Base-by-base conservation (phyloP, 2,113 vertebrate genomes). In the Amazona vittata region DNA sequence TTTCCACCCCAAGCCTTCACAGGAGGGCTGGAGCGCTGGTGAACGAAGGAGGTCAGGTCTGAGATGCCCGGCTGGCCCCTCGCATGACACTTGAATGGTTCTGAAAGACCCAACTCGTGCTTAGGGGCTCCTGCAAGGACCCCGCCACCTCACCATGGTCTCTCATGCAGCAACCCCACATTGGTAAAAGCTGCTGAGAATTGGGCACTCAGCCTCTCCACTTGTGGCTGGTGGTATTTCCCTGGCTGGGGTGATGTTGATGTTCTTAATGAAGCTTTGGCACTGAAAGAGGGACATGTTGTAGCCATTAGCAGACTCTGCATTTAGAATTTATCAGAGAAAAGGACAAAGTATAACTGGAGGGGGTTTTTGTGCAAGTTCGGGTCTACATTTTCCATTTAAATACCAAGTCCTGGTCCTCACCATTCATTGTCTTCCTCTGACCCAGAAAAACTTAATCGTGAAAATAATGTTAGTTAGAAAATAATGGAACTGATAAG, bases 401-500 rank as follows among this genome's bases (percentile, higher is more conserved):
- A 49, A 67, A 47, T 33, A 75, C 7, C 59, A 73, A 73, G 52
- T 46, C 70, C 37, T 78, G 82, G 49, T 80, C 83, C 93, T 91
- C 81, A 80, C 74, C 49, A 35, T 76, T 65, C 49, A 35, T 76
- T 69, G 59, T 79, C 86, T 85, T 95, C 90, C 83, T 85, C 57
- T 95, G 92, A 96, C 95, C 95, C 89, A 95, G 91, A 95, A 97
- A 94, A 91, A 87, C 57, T 83, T 83, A 62, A 91, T 79, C 12
- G 0, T 70, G 84, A 96, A 95, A 97, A 92, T 91, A 91, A 91
- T 90, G 90, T 87, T 93, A 94, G 82, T 93, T 93, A 95, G 83
- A 94, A 97, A 97, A 96, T 96, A 96, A 94, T 94, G 89, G 94
- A 92, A 94, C 93, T 95, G 94, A 91, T 95, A 96, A 96, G 91